These are phyloP conservation scores for Anoplolepis gracilipes DNA, from an alignment of 1,140 invertebrate species.

Conservation along the genomic window DNA sequence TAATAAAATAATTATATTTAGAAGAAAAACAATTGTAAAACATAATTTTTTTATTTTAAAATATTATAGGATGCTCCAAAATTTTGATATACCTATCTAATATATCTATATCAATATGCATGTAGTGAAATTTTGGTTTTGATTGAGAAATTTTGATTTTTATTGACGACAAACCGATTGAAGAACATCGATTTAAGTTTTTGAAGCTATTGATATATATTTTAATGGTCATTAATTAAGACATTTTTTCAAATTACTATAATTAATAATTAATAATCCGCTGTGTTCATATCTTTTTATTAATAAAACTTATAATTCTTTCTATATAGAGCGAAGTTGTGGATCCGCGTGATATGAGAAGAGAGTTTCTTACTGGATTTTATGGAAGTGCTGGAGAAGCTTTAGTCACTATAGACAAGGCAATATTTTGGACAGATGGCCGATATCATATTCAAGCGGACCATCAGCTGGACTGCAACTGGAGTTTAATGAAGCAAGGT, in stretches of 20 bases:
- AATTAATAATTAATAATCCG: background rate
- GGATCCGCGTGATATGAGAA: slow-evolving; percentile 91
- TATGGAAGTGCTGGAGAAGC: slow-evolving; percentile 93
- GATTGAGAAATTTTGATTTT: too few species aligned
- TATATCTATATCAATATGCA: too few species aligned
- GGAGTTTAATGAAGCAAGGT: slow-evolving; percentile 92
- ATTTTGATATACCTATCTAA: too few species aligned
- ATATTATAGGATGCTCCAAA: background rate
- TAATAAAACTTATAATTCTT: slow-evolving; percentile 30
- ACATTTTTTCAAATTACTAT: background rate
- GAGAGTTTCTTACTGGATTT: slow-evolving; percentile 95
- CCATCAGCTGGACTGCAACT: slow-evolving; percentile 91
- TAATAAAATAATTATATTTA: too few species aligned
- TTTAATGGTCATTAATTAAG: background rate
- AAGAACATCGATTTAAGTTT: background rate
- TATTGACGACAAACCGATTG: background rate
- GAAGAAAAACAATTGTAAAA: background rate
- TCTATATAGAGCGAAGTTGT: slow-evolving; percentile 88
- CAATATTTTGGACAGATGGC: slow-evolving; percentile 96
- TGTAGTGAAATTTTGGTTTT: background rate
- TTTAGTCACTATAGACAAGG: slow-evolving; percentile 91
- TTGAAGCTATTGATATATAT: background rate
- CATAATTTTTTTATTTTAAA: background rate
- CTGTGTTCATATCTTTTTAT: background rate
- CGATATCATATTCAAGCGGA: slow-evolving; percentile 93